Evolutionary conservation across 2,113 vertebrate species (phyloP), one percentile per base, ranked within the genome.

Genomic region (Gopherus evgoodei): DNA sequence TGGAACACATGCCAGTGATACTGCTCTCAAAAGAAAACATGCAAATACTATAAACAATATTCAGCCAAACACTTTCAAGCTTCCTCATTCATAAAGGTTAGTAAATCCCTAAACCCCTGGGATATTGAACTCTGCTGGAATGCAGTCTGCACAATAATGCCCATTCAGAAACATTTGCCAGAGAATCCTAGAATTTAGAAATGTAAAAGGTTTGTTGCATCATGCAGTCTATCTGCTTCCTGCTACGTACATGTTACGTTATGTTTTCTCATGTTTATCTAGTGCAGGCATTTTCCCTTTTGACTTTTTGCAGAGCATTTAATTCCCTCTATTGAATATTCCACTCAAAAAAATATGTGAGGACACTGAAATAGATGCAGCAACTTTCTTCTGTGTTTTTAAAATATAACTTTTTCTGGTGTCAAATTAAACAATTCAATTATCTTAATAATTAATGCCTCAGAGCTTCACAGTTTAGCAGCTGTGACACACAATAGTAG

Each of bases 21-120:
- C 81, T 75, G 90, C 93, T 97, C 96, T 93, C 92, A 90, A 49
- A 79, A 96, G 97, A 95, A 97, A 92, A 96, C 83, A 82, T 49
- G 78, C 84, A 97, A 96, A 97, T 94, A 94, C 91, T 95, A 89
- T 84, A 82, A 97, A 93, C 89, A 93, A 12, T 27, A 86, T 83
- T 96, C 88, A 94, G 94, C 94, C 92, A 96, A 96, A 95, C 91
- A 62, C 54, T 94, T 95, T 91, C 86, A 85, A 92, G 95, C 94
- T 94, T 97, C 84, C 4, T 92, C 49, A 10, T 47, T 96, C 89
- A 78, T 91, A 93, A 91, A 97, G 95, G 92, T 97, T 95, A 94
- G 86, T 93, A 97, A 96, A 97, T 97, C 97, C 90, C 86, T 95
- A 91, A 95, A 95, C 95, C 92, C 96, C 62, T 53, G 90, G 95